Percentiles rank a stretch among this genome's conserved stretches.
Conservation (phyloP, 1,140 invertebrate species). For the roundworm (Caenorhabditis elegans) region DNA sequence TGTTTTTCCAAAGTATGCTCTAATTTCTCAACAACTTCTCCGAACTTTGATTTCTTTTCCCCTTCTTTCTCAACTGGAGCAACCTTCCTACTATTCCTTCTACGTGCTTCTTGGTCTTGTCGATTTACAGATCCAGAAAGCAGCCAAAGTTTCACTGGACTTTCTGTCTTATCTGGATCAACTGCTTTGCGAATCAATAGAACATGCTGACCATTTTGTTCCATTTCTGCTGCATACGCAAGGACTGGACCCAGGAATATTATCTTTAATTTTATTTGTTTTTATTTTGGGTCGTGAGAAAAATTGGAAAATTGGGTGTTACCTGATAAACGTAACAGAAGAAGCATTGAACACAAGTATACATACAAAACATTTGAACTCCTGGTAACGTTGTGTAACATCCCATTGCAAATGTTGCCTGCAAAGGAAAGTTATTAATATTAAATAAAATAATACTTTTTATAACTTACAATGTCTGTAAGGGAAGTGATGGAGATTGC, state of each 20-base stretch:
- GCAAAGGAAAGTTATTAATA: neutral
- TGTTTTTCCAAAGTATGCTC: conserved; percentile 37
- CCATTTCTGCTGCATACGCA: conserved; percentile 66
- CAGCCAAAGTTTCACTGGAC: conserved; percentile 22
- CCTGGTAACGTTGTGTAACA: conserved; percentile 68
- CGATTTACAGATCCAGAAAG: conserved; percentile 26
- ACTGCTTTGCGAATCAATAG: conserved; percentile 42
- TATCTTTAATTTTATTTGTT: conserved; percentile 51
- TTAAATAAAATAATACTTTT: neutral
- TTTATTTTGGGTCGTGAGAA: neutral
- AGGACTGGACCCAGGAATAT: conserved; percentile 66
- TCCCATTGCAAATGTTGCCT: conserved; percentile 69
- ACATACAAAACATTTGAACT: conserved; percentile 68
- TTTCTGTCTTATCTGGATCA: conserved; percentile 29
- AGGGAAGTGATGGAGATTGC: conserved; percentile 71
- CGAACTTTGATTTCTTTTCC: conserved; percentile 34
- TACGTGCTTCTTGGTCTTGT: neutral
- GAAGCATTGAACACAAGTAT: conserved; percentile 67
- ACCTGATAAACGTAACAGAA: conserved; percentile 69
- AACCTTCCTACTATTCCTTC: neutral
- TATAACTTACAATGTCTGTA: conserved; percentile 67
- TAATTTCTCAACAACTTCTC: conserved; percentile 33
- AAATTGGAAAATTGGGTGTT: neutral
- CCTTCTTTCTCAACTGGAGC: neutral
- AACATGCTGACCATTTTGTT: conserved; percentile 59